Conservation (phyloP, 2,797 vertebrate genomes). For the Girardinus metallicus region DNA sequence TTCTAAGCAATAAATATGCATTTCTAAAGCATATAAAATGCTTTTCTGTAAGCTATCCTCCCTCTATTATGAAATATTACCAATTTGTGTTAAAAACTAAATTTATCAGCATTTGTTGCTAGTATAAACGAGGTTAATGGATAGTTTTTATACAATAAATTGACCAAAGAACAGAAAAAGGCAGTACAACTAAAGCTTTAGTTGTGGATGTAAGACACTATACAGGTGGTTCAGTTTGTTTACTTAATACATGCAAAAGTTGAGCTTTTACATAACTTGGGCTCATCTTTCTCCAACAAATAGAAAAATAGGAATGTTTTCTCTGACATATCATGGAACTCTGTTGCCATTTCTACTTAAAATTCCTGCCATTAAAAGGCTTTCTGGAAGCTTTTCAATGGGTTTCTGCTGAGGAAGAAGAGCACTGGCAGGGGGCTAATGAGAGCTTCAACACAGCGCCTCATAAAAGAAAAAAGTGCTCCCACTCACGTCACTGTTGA, state of each 20-base stretch:
- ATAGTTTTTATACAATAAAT: not conserved
- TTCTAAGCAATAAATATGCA: not conserved
- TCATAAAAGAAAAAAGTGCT: slow-evolving; percentile 3
- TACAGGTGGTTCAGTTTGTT: not conserved
- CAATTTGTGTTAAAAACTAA: not conserved
- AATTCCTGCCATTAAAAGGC: not conserved
- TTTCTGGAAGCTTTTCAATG: not conserved
- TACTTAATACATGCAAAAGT: not conserved
- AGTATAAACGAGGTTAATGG: not conserved
- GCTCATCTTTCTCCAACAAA: not conserved
- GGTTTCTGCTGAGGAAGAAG: not conserved
- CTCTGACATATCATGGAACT: not conserved
- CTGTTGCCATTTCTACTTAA: not conserved
- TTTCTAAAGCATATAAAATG: not conserved
- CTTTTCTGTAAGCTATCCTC: not conserved
- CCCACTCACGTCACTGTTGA: slow-evolving; percentile 4
- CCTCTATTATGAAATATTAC: not conserved
- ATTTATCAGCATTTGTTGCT: not conserved
- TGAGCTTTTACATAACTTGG: not conserved
- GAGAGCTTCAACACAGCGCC: not conserved
- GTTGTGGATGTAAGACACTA: not conserved
- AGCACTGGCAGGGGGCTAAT: slow-evolving; percentile 1
- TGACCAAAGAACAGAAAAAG: not conserved
- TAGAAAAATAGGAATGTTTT: not conserved
- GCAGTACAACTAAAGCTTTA: not conserved